These are phyloP conservation scores for Percopsis transmontana DNA, from an alignment of 2,113 vertebrate species.

Conservation along the genomic window DNA sequence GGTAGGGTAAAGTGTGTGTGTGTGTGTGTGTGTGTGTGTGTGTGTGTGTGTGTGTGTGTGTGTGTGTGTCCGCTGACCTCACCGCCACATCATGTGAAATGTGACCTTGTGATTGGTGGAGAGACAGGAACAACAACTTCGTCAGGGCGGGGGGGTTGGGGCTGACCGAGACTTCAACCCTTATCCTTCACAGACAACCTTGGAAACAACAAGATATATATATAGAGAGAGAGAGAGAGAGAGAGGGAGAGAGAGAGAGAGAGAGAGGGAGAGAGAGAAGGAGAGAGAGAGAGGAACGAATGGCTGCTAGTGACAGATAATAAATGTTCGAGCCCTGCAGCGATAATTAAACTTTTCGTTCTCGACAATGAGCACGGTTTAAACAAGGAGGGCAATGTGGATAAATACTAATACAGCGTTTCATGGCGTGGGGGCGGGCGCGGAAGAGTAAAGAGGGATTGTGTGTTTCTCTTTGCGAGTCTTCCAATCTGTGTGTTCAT, in stretches of 20 bases:
- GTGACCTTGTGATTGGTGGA: slow-evolving; percentile 63
- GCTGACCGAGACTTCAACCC: slow-evolving; percentile 77
- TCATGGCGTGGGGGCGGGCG: neutral
- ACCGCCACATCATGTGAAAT: slow-evolving; percentile 56
- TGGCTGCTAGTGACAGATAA: slow-evolving; percentile 43
- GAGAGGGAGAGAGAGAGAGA: slow-evolving; percentile 32
- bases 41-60: neutral
- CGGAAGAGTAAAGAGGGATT: neutral
- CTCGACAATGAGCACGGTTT: slow-evolving; percentile 52
- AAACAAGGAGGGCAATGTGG: slow-evolving; percentile 49
- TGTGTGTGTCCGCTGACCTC: slow-evolving; percentile 43
- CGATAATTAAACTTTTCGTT: slow-evolving; percentile 75
- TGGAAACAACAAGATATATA: slow-evolving; percentile 23
- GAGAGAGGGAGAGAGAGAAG: neutral
- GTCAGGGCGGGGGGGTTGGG: slow-evolving; percentile 28
- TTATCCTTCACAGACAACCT: slow-evolving; percentile 41
- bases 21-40: slow-evolving; percentile 5
- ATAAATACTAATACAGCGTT: slow-evolving; percentile 53
- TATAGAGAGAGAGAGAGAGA: neutral
- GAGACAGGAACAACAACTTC: slow-evolving; percentile 29
- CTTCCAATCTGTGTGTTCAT: slow-evolving; percentile 6
- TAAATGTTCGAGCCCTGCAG: slow-evolving; percentile 54
- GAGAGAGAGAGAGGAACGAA: neutral
- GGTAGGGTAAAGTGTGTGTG: neutral
- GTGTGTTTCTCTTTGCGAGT: neutral